Percentiles rank a stretch among this genome's conserved stretches.
These are phyloP conservation scores for Tenthredo distinguenda DNA, from an alignment of 2,888 invertebrate species.

Conservation along the genomic window DNA sequence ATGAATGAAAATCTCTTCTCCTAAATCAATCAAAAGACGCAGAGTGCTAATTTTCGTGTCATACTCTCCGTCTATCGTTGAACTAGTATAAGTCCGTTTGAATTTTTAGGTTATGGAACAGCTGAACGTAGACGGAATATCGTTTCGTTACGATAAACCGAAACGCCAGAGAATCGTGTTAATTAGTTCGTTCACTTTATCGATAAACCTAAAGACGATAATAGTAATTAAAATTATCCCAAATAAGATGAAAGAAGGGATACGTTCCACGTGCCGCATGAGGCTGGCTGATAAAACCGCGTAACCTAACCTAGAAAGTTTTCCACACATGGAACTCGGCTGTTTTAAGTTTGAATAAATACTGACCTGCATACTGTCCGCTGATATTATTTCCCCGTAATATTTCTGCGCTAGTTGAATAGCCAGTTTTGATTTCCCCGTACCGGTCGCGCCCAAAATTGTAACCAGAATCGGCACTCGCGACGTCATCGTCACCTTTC, in stretches of 20 bases:
- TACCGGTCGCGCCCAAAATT: slow-evolving; percentile 97
- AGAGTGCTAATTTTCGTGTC: neutral
- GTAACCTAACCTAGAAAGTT: neutral
- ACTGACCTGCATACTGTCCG: slow-evolving; percentile 98
- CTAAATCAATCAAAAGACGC: neutral
- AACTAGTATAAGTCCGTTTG: too few relatives aligned
- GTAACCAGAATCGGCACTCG: slow-evolving; percentile 87
- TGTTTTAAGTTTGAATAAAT: neutral
- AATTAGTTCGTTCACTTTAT: too few relatives aligned
- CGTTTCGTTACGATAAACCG: neutral
- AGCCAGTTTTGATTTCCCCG: slow-evolving; percentile 97
- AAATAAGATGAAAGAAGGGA: neutral
- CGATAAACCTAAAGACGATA: too few relatives aligned
- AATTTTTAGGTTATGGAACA: neutral
- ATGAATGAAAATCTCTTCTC: too few relatives aligned
- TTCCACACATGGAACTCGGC: too few relatives aligned
- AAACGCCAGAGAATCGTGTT: too few relatives aligned
- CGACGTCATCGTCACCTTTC: slow-evolving; percentile 71
- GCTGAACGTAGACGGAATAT: neutral
- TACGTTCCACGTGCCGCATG: too few relatives aligned
- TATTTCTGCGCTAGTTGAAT: slow-evolving; percentile 93
- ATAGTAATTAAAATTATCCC: too few relatives aligned
- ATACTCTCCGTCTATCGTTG: neutral
- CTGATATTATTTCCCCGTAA: slow-evolving; percentile 96
- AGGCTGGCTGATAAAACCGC: neutral